Conservation (phyloP, 1,140 invertebrate genomes). For the Lutraria rhynchaena region DNA sequence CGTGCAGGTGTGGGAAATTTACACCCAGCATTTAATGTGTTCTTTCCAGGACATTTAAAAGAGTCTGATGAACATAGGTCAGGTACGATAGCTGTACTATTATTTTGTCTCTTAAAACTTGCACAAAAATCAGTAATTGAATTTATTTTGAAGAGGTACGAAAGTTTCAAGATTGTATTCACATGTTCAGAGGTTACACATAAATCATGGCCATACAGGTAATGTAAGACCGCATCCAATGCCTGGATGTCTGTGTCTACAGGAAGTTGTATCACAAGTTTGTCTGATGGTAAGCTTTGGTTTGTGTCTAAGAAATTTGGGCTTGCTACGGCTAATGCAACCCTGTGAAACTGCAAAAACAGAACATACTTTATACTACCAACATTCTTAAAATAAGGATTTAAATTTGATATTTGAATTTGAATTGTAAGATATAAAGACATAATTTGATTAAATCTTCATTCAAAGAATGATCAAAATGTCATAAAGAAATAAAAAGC, state of each 20-base stretch:
- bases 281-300: not conserved
- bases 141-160: conserved; percentile 14
- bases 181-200: not conserved
- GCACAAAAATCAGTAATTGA: conserved; percentile 19
- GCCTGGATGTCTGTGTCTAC: conserved; percentile 7
- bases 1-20: too few species aligned
- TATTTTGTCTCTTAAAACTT: not conserved
- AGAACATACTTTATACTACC: too few species aligned
- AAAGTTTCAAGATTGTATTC: conserved; percentile 4
- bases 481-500: too few species aligned
- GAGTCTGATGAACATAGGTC: too few species aligned
- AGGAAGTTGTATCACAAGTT: conserved; percentile 18
- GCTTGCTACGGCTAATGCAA: conserved; percentile 3
- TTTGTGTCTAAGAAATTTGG: not conserved
- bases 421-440: too few species aligned
- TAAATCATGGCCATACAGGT: conserved; percentile 5
- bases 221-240: conserved; percentile 9
- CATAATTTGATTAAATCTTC: too few species aligned
- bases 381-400: too few species aligned
- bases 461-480: too few species aligned
- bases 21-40: too few species aligned
- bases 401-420: too few species aligned
- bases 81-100: too few species aligned
- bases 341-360: conserved; percentile 24
- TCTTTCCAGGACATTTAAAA: too few species aligned